Conservation (phyloP, 2,888 invertebrate genomes). For the Rhaphigaster nebulosa region DNA sequence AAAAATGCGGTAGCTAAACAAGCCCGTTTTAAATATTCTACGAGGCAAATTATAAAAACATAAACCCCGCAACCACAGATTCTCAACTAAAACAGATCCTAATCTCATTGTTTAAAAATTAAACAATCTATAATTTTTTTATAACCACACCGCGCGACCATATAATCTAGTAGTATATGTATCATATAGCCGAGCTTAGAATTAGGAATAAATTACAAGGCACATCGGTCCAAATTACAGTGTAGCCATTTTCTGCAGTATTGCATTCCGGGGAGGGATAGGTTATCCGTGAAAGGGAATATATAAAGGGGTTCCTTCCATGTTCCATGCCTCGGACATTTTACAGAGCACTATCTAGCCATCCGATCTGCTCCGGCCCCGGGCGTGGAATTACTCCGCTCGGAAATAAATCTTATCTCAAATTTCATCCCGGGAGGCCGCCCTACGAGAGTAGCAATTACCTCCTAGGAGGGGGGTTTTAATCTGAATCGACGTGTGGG, state of each 20-base stretch:
- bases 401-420: constrained; percentile 57
- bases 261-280: constrained; percentile 2
- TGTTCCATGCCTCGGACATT: constrained; percentile 53
- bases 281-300: constrained; percentile 34
- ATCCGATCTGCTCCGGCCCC: constrained; percentile 37
- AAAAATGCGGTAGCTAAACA: background rate
- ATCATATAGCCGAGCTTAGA: constrained; percentile 11
- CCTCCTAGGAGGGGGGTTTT: constrained; percentile 32
- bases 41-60: constrained; percentile 10
- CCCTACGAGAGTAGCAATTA: constrained; percentile 10
- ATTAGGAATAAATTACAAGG: constrained; percentile 39
- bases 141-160: background rate
- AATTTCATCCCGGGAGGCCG: constrained; percentile 53
- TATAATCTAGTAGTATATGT: constrained; percentile 23
- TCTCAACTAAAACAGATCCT: constrained; percentile 2
- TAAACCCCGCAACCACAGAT: background rate
- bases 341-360: constrained; percentile 43
- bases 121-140: constrained; percentile 23
- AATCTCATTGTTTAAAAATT: constrained; percentile 38
- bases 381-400: constrained; percentile 38
- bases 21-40: background rate
- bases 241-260: constrained; percentile 32
- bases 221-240: background rate
- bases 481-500: constrained; percentile 54
- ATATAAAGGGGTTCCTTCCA: constrained; percentile 33